Evolutionary conservation across 2,888 invertebrate genomes (phyloP).

Genomic region (Minunthozetes semirufus): DNA sequence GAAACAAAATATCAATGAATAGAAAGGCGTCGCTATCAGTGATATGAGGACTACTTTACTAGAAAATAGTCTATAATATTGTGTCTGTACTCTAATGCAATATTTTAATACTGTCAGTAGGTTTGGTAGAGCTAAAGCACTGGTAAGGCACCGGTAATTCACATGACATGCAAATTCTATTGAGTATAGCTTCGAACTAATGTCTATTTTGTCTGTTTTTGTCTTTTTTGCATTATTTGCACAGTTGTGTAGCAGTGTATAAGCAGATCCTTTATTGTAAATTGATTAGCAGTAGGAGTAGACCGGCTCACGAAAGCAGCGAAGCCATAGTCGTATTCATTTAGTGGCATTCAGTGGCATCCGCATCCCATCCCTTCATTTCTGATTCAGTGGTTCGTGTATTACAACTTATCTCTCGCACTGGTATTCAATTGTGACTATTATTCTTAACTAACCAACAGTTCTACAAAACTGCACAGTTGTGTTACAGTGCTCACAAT

Average conservation of each 20-base stretch:
- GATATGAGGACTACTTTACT: slow-evolving; percentile 4
- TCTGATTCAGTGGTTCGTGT: slow-evolving; percentile 29
- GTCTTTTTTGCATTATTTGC: slow-evolving; percentile 26
- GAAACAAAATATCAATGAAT: not conserved
- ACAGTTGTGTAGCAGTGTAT: slow-evolving; percentile 23
- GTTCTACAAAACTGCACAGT: not conserved
- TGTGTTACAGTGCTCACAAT: not conserved
- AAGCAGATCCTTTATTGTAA: slow-evolving; percentile 24
- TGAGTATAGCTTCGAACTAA: not conserved
- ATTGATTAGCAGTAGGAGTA: slow-evolving; percentile 32
- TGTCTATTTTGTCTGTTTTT: slow-evolving; percentile 30
- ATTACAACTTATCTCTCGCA: slow-evolving; percentile 25
- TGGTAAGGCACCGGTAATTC: slow-evolving; percentile 9
- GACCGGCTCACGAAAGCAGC: slow-evolving; percentile 28
- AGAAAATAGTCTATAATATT: not conserved
- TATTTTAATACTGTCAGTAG: too few species aligned
- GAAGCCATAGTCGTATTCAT: slow-evolving; percentile 24
- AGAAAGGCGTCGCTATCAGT: too few species aligned
- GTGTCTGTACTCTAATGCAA: not conserved
- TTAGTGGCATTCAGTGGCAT: too few species aligned
- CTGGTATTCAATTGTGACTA: slow-evolving; percentile 12
- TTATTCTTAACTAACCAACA: slow-evolving; percentile 14
- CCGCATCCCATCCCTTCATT: slow-evolving; percentile 31
- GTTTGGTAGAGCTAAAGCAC: not conserved
- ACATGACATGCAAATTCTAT: slow-evolving; percentile 18